Percentiles rank a stretch among this genome's conserved stretches.
phyloP scores from a whole-genome alignment of 2,113 vertebrate genomes.

The Anser cygnoides region DNA sequence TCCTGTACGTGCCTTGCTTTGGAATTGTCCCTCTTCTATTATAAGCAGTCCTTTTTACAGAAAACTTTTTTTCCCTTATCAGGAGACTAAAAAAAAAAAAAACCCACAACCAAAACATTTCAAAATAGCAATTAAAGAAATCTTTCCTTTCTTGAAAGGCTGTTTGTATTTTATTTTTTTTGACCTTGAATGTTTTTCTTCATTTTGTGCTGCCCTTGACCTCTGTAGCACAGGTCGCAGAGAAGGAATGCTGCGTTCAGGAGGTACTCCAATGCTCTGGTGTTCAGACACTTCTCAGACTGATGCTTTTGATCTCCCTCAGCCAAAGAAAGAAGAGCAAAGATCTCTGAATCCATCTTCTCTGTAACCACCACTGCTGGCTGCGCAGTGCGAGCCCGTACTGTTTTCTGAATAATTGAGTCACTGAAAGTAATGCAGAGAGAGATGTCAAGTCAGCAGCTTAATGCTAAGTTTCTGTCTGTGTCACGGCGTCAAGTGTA shows the following conservation, averaged over 20 bases:
- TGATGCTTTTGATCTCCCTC: not conserved
- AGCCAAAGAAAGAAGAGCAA: not conserved
- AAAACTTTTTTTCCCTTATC: not conserved
- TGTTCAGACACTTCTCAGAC: not conserved
- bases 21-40: not conserved
- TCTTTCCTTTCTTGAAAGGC: not conserved
- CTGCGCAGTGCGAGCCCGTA: too few species aligned
- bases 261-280: not conserved
- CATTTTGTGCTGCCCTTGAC: not conserved
- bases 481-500: not conserved
- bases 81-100: not conserved
- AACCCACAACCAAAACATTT: too few species aligned
- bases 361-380: not conserved
- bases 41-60: not conserved
- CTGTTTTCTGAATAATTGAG: too few species aligned
- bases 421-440: not conserved
- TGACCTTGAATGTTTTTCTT: not conserved
- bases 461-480: not conserved
- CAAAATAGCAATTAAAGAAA: not conserved
- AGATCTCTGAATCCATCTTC: not conserved
- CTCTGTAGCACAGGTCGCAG: not conserved
- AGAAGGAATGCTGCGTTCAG: not conserved
- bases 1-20: not conserved
- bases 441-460: not conserved
- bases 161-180: not conserved